Evolutionary conservation across 35 echinoderm and acorn worm genomes (phyloP).

Genomic region (Heliocidaris erythrogramma): DNA sequence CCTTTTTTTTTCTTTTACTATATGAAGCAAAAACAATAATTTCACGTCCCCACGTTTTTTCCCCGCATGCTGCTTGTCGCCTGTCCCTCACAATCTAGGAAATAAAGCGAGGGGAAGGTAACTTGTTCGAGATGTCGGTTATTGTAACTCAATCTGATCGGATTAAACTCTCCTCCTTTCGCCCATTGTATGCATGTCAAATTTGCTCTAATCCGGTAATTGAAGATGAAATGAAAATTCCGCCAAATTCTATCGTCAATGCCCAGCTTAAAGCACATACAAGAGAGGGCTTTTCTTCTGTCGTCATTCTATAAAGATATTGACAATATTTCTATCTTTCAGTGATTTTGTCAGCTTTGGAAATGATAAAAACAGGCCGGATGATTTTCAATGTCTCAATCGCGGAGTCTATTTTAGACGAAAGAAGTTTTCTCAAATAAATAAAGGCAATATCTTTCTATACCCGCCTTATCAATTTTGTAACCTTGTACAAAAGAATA

Average conservation of each 20-base stretch:
- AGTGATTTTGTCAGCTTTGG: background rate
- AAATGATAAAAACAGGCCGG: background rate
- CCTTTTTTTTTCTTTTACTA: background rate
- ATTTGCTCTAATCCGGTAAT: conserved; percentile 50
- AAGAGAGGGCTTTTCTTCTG: conserved; percentile 8
- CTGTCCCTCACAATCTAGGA: background rate
- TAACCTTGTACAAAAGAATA: background rate
- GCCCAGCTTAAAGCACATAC: background rate
- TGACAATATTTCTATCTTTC: background rate
- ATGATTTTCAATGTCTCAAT: conserved; percentile 3
- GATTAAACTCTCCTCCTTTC: conserved; percentile 45
- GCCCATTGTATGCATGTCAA: conserved; percentile 14
- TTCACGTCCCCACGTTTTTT: background rate
- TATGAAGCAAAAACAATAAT: conserved; percentile 40
- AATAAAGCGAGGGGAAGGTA: background rate
- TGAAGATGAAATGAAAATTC: conserved; percentile 49
- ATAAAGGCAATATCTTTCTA: background rate
- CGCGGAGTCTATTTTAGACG: background rate
- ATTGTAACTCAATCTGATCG: conserved; percentile 27
- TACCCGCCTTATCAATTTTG: background rate
- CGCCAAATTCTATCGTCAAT: conserved; percentile 38
- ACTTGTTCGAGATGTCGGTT: conserved; percentile 16
- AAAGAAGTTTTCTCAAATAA: background rate
- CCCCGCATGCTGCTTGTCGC: background rate
- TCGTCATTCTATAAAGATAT: background rate